A percentile compares a stretch with the other conserved stretches of the same genome.
phyloP scores from a whole-genome alignment of 2,113 vertebrate species.

The Dromas ardeola region DNA sequence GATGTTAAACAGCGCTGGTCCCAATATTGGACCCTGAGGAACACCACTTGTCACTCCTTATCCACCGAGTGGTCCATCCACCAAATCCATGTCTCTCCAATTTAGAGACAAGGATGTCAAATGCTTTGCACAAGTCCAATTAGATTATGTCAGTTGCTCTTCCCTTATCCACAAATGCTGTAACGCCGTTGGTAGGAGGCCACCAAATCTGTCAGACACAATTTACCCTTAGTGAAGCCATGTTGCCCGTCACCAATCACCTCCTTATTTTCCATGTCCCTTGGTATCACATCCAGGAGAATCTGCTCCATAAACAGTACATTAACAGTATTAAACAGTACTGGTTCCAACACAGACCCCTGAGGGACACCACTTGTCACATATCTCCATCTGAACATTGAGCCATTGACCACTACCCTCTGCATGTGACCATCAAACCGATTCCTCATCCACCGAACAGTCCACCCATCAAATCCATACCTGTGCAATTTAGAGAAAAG shows the following conservation, averaged over 20 bases:
- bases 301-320: not conserved
- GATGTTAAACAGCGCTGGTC: not conserved
- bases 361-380: not conserved
- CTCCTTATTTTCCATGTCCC: not conserved
- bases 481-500: not conserved
- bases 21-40: not conserved
- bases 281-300: not conserved
- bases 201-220: not conserved
- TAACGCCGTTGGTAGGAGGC: not conserved
- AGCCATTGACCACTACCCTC: not conserved
- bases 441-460: not conserved
- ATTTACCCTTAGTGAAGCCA: not conserved
- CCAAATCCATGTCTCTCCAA: not conserved
- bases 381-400: not conserved
- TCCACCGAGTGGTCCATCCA: not conserved
- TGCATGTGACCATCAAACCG: not conserved
- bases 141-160: not conserved
- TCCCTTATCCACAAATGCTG: not conserved
- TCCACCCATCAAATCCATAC: not conserved
- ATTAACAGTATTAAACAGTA: not conserved
- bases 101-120: not conserved
- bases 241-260: not conserved
- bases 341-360: not conserved
- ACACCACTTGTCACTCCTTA: not conserved
- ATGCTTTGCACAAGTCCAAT: not conserved